phyloP scores from a whole-genome alignment of 92 coral and sea anemone species.

The Heliopora coerulea region DNA sequence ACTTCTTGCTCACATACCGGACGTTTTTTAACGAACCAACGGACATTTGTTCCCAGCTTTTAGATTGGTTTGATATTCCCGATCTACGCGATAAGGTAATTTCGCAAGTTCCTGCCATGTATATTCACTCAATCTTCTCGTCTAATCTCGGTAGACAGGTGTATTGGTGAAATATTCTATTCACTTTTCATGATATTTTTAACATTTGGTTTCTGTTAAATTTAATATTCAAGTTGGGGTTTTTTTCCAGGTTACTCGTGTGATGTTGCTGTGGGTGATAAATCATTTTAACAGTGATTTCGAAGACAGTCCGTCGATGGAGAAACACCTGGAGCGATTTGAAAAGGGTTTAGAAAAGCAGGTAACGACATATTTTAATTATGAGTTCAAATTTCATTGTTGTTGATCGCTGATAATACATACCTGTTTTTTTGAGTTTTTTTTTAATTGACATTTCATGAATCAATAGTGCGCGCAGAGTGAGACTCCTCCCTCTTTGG shows the following conservation, averaged over 20 bases:
- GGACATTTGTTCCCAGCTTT: slow-evolving; percentile 79
- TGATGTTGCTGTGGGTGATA: slow-evolving; percentile 94
- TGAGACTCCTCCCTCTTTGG: no score
- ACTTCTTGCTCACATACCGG: slow-evolving; percentile 83
- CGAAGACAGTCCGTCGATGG: slow-evolving; percentile 85
- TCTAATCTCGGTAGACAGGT: no score
- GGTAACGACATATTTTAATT: no score
- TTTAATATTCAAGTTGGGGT: not conserved
- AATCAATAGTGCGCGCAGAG: no score
- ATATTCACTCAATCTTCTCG: no score
- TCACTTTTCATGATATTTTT: no score
- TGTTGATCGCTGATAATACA: no score
- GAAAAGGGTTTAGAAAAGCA: slow-evolving; percentile 90
- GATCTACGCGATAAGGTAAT: slow-evolving; percentile 87
- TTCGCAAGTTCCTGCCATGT: no score
- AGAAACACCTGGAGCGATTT: slow-evolving; percentile 78
- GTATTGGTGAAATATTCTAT: no score
- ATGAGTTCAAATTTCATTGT: no score
- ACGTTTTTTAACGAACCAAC: slow-evolving; percentile 81
- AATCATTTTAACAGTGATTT: slow-evolving; percentile 85
- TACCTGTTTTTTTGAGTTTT: no score
- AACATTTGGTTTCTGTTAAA: not conserved
- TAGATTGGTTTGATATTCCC: slow-evolving; percentile 82
- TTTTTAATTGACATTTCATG: no score
- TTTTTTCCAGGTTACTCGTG: slow-evolving; percentile 83